These are phyloP conservation scores for Pseudococcus longispinus DNA, from an alignment of 2,888 invertebrate genomes.

Conservation along the genomic window DNA sequence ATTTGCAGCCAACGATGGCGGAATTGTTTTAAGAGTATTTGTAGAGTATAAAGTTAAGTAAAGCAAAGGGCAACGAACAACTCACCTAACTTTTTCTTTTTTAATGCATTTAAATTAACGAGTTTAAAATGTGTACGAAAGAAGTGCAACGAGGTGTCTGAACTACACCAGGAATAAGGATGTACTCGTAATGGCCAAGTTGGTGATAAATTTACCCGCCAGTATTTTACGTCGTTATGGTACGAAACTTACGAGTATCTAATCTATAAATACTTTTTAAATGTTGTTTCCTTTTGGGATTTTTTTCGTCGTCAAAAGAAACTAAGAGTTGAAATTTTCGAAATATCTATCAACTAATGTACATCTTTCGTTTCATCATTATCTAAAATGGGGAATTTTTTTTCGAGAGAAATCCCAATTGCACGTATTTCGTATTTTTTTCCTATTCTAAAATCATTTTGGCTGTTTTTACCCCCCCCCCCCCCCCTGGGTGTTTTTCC, in stretches of 20 bases:
- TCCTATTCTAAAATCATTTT: too few relatives aligned
- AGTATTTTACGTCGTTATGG: neutral
- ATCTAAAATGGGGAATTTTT: too few relatives aligned
- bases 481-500: too few relatives aligned
- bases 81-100: neutral
- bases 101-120: conserved; percentile 30
- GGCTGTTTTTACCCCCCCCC: too few relatives aligned
- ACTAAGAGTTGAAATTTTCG: neutral
- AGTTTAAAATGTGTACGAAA: neutral
- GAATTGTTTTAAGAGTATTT: neutral
- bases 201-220: neutral
- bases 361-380: too few relatives aligned
- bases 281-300: neutral
- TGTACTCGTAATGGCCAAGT: neutral
- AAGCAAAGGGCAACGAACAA: neutral
- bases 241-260: too few relatives aligned
- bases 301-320: neutral
- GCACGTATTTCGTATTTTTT: too few relatives aligned
- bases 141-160: neutral
- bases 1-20: neutral
- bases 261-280: neutral
- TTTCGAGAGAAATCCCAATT: too few relatives aligned
- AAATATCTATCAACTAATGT: too few relatives aligned
- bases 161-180: neutral
- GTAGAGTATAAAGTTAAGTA: neutral